A percentile compares a stretch with the other conserved stretches of the same genome.
These are phyloP conservation scores for Leptopilina boulardi DNA, from an alignment of 1,140 invertebrate genomes.

Conservation along the genomic window DNA sequence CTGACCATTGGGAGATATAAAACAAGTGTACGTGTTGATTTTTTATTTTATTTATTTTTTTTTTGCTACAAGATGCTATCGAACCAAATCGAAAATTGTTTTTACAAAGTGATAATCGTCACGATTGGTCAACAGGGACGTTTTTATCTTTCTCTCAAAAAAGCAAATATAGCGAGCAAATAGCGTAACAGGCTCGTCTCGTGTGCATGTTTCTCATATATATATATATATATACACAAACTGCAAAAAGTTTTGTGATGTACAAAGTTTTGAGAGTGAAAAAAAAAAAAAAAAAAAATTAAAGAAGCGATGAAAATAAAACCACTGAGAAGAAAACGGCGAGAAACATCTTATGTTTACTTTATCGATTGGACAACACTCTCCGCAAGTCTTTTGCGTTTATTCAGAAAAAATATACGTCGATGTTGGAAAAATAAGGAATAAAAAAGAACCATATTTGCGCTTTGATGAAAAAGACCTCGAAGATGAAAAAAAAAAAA, in stretches of 20 bases:
- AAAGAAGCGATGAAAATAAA: not conserved
- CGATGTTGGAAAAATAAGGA: conserved; percentile 1
- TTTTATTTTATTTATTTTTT: not conserved
- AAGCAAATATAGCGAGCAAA: not conserved
- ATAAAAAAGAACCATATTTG: not conserved
- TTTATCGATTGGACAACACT: conserved; percentile 1
- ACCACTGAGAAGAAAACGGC: not conserved
- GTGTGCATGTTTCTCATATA: not conserved
- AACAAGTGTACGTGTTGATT: conserved; percentile 4
- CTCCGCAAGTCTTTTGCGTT: not conserved
- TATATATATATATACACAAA: no score
- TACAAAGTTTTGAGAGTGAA: not conserved
- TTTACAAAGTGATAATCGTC: conserved; percentile 9
- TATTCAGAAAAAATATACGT: conserved; percentile 1
- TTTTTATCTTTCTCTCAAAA: not conserved
- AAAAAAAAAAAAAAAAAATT: no score
- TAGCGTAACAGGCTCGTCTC: not conserved
- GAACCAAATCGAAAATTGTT: not conserved
- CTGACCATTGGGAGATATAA: not conserved
- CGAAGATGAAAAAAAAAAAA: not conserved
- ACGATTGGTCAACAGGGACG: not conserved
- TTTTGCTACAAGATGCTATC: not conserved
- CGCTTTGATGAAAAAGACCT: not conserved
- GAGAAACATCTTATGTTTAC: conserved; percentile 13
- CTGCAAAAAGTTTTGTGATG: conserved; percentile 4